These are phyloP conservation scores for Camponotus floridanus DNA, from an alignment of 1,140 invertebrate species.

Conservation along the genomic window DNA sequence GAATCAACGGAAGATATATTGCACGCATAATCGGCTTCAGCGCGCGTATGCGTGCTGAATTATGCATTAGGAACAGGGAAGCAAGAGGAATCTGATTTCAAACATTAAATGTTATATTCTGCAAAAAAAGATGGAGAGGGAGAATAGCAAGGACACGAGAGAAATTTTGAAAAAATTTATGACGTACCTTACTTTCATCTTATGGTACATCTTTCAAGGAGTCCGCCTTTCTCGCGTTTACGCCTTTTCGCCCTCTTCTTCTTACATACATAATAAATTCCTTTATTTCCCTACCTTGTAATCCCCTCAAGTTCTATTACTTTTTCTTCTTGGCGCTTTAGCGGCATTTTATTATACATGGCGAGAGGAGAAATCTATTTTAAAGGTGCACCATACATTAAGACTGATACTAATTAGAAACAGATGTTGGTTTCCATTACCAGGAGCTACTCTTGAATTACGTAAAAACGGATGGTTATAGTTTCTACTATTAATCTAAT, in stretches of 20 bases:
- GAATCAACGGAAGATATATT: conserved; percentile 50
- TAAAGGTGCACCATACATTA: neutral
- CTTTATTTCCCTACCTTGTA: neutral
- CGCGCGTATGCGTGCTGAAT: conserved; percentile 42
- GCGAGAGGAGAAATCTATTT: too few species aligned
- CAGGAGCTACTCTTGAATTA: neutral
- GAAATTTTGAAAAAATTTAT: conserved; percentile 11
- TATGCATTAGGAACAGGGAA: conserved; percentile 32
- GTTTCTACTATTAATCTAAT: conserved; percentile 38
- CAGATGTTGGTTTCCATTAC: conserved; percentile 17
- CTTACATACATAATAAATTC: neutral
- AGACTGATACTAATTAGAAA: neutral
- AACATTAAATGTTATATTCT: conserved; percentile 38
- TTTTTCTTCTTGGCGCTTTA: neutral
- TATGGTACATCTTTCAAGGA: neutral
- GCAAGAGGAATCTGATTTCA: conserved; percentile 37
- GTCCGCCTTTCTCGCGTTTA: neutral
- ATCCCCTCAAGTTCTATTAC: neutral
- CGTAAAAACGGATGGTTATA: conserved; percentile 34
- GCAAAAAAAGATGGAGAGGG: neutral
- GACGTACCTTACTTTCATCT: neutral
- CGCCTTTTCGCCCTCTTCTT: neutral
- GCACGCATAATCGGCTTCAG: conserved; percentile 50
- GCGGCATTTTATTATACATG: neutral
- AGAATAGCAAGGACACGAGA: neutral